Conservation (phyloP, 2,113 vertebrate species). For the Taxidea taxus region DNA sequence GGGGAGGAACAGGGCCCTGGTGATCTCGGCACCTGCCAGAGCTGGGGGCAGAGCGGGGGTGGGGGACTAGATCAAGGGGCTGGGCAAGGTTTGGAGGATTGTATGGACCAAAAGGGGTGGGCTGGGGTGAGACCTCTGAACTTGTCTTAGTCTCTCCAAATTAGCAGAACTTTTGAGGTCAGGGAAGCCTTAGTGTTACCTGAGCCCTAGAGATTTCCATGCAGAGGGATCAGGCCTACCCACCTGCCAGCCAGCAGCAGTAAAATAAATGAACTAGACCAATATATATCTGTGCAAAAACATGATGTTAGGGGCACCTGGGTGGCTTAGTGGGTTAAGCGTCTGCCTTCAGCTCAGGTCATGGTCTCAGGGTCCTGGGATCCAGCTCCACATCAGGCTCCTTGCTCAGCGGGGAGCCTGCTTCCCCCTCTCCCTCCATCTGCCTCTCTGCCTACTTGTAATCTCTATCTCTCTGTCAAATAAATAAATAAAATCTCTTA, state of each 20-base stretch:
- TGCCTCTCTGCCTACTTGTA: no score
- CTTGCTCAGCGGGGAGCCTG: neutral
- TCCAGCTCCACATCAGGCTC: fast-evolving
- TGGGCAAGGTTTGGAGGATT: neutral
- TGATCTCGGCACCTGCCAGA: neutral
- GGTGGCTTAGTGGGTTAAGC: neutral
- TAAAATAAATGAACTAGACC: neutral
- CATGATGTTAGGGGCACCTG: neutral
- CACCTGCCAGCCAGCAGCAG: neutral
- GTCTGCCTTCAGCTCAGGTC: neutral
- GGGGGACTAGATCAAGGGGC: neutral
- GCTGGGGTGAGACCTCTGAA: neutral
- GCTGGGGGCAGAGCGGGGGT: neutral
- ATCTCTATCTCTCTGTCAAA: no score
- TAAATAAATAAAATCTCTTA: no score
- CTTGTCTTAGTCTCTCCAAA: neutral
- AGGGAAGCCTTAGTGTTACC: neutral
- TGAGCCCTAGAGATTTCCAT: neutral
- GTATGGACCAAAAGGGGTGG: neutral
- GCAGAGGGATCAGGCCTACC: neutral
- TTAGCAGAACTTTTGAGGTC: neutral
- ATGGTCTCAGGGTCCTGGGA: neutral
- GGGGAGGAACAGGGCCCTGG: neutral
- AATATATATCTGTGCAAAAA: neutral
- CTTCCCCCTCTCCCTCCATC: neutral